A percentile compares a stretch with the other conserved stretches of the same genome.
phyloP scores from a whole-genome alignment of 2,797 vertebrate species.

The Calcarius lapponicus region DNA sequence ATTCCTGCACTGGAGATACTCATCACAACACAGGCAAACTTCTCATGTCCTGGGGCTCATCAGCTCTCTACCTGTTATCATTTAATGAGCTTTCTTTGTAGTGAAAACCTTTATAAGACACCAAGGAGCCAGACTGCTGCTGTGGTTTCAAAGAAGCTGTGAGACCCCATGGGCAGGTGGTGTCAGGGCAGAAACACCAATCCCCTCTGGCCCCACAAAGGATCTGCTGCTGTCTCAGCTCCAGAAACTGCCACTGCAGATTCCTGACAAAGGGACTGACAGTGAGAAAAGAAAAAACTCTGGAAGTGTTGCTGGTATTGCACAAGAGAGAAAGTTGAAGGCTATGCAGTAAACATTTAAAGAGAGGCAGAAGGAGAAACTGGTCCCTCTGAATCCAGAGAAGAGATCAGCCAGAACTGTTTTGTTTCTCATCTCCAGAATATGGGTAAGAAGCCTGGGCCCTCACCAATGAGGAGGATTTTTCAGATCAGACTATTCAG shows the following conservation, averaged over 20 bases:
- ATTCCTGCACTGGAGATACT: neutral
- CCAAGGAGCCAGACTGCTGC: neutral
- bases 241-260: neutral
- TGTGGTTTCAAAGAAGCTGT: neutral
- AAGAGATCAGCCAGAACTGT: neutral
- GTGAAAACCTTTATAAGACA: neutral
- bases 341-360: neutral
- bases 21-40: neutral
- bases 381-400: neutral
- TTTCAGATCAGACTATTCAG: neutral
- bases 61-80: neutral
- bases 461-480: neutral
- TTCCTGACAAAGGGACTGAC: neutral
- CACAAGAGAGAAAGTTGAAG: neutral
- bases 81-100: neutral
- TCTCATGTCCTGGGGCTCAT: neutral
- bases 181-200: neutral
- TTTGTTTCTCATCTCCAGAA: neutral
- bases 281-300: neutral
- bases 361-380: neutral
- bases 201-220: neutral
- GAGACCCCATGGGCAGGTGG: fast-evolving
- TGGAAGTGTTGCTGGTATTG: neutral
- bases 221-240: neutral
- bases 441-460: neutral